Percentiles rank a stretch among this genome's conserved stretches.
These are phyloP conservation scores for Megalopta genalis DNA, from an alignment of 1,140 invertebrate genomes.

Conservation along the genomic window DNA sequence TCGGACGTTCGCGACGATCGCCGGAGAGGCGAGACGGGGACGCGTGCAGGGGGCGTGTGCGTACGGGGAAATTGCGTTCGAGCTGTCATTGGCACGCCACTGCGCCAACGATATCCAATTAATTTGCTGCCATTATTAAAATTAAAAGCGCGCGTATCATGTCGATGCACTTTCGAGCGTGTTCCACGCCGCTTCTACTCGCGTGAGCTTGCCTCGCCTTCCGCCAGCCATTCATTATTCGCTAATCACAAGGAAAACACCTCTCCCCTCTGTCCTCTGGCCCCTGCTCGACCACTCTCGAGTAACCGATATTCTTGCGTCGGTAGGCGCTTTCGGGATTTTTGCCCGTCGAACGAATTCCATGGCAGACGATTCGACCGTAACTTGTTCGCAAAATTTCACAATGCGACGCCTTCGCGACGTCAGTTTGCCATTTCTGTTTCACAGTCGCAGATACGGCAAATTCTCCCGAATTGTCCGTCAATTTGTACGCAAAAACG, in stretches of 20 bases:
- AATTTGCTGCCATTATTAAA: constrained; percentile 70
- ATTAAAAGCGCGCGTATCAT: constrained; percentile 58
- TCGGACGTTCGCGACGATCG: not conserved
- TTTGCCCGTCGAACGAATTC: too few species aligned
- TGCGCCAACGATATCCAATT: constrained; percentile 67
- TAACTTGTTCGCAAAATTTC: too few species aligned
- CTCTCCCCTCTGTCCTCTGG: not conserved
- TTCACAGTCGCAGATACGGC: too few species aligned
- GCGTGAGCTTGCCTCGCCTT: constrained; percentile 40
- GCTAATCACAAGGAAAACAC: not conserved
- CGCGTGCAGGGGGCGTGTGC: constrained; percentile 2
- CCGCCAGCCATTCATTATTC: not conserved
- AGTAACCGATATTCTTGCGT: too few species aligned
- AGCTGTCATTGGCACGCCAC: constrained; percentile 69
- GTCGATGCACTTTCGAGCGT: constrained; percentile 29
- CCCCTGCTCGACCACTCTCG: not conserved
- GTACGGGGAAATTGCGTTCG: constrained; percentile 54
- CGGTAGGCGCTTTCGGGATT: too few species aligned
- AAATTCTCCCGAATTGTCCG: too few species aligned
- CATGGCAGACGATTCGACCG: too few species aligned
- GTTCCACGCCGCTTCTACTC: constrained; percentile 11
- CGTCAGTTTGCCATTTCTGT: too few species aligned
- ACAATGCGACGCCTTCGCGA: too few species aligned
- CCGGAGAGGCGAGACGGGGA: not conserved
- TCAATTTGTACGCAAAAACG: too few species aligned